Percentiles rank a stretch among this genome's conserved stretches.
Conservation (phyloP, 2,113 vertebrate species). For the Menura novaehollandiae region DNA sequence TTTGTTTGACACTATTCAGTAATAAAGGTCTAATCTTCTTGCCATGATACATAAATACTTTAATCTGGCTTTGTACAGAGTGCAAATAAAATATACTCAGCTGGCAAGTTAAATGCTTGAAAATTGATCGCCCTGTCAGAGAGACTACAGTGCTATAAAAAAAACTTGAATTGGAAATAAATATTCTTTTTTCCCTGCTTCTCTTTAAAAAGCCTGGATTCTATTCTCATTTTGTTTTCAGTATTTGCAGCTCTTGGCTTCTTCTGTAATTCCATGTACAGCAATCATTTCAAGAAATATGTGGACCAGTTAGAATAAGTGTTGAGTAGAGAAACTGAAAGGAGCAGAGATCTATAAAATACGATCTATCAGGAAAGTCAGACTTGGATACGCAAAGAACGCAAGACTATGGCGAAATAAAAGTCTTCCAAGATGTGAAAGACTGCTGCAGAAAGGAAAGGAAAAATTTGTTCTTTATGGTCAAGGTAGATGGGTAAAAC, state of each 20-base stretch:
- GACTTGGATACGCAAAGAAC: not conserved
- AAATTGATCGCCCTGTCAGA: conserved; percentile 13
- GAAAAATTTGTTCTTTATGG: not conserved
- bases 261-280: not conserved
- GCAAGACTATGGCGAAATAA: not conserved
- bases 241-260: not conserved
- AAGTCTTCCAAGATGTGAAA: not conserved
- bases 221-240: not conserved
- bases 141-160: not conserved
- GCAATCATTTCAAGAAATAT: not conserved
- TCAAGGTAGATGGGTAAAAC: not conserved
- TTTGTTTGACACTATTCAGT: conserved; percentile 42
- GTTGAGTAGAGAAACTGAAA: not conserved
- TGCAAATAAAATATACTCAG: not conserved
- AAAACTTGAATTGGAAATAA: conserved; percentile 21
- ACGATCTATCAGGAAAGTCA: not conserved
- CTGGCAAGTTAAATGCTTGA: not conserved
- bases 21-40: conserved; percentile 45
- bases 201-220: not conserved
- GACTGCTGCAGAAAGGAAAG: not conserved
- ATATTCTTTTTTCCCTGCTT: not conserved
- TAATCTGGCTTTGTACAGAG: conserved; percentile 23
- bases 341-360: not conserved
- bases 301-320: not conserved
- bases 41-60: conserved; percentile 42